A percentile compares a stretch with the other conserved stretches of the same genome.
phyloP scores from a whole-genome alignment of 2,797 vertebrate genomes.

The Rhincodon typus region DNA sequence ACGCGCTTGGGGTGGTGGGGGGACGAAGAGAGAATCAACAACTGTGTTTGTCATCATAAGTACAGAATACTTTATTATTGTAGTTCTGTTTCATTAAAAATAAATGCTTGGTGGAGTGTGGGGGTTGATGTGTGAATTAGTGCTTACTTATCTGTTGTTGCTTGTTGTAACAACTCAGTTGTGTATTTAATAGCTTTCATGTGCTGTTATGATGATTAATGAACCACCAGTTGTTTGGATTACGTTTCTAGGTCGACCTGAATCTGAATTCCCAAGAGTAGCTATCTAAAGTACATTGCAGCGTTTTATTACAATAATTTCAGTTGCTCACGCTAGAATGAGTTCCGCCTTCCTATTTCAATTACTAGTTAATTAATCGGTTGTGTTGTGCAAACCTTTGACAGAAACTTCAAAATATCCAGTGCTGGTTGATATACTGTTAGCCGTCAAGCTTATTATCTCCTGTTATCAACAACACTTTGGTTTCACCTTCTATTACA shows the following conservation, averaged over 20 bases:
- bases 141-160: background rate
- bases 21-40: background rate
- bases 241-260: background rate
- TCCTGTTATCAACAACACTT: background rate
- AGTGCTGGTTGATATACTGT: background rate
- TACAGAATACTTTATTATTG: background rate
- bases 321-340: background rate
- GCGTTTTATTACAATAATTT: background rate
- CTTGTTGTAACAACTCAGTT: background rate
- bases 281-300: background rate
- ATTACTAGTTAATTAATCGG: background rate
- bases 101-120: background rate
- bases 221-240: background rate
- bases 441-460: background rate
- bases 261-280: background rate
- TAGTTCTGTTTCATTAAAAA: background rate
- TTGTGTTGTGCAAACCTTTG: background rate
- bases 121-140: background rate
- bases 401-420: background rate
- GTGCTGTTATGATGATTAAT: slow-evolving; percentile 1
- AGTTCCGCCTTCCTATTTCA: background rate
- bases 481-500: background rate
- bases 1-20: background rate
- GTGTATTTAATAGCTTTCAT: background rate
- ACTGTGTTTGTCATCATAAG: background rate